Conservation (phyloP, 2,797 vertebrate species). For the Salmo trutta region DNA sequence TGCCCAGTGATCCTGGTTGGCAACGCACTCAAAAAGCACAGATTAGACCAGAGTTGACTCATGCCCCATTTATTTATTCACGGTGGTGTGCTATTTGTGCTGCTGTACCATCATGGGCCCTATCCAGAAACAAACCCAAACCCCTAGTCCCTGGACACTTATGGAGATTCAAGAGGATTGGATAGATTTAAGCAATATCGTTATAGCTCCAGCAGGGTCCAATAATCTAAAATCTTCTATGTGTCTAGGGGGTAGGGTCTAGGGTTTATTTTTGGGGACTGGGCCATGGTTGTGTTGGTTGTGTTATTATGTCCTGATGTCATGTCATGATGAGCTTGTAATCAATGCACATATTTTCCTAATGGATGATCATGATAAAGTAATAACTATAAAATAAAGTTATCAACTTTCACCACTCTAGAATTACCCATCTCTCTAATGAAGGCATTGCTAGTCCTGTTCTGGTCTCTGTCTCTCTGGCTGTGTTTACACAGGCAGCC, state of each 20-base stretch:
- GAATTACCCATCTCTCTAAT: background rate
- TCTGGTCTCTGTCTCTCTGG: background rate
- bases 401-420: background rate
- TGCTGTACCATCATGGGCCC: background rate
- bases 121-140: background rate
- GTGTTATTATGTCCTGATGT: background rate
- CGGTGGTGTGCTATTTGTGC: background rate
- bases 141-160: background rate
- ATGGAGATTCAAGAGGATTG: background rate
- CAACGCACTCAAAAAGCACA: background rate
- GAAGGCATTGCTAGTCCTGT: background rate
- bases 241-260: background rate
- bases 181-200: background rate
- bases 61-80: background rate
- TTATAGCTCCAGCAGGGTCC: background rate
- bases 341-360: background rate
- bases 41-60: background rate
- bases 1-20: slow-evolving; percentile 19
- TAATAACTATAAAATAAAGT: background rate
- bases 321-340: background rate
- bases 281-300: background rate
- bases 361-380: background rate
- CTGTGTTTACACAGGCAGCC: background rate
- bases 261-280: background rate
- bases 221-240: background rate